Percentiles rank a stretch among this genome's conserved stretches.
Evolutionary conservation across 1,140 invertebrate genomes (phyloP).

Genomic region (Magallana gigas): DNA sequence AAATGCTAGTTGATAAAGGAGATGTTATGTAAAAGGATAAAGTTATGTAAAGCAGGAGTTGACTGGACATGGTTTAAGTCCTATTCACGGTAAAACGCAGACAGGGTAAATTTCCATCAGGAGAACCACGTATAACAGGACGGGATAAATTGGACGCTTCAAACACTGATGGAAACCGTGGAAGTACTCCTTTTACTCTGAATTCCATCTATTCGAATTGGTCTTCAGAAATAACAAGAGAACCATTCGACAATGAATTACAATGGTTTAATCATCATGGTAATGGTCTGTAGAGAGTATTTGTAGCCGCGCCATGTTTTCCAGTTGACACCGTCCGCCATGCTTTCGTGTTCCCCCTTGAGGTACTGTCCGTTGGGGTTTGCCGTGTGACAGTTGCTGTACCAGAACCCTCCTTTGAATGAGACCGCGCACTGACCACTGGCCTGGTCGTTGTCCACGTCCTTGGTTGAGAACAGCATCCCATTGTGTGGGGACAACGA

Average conservation of each 20-base stretch:
- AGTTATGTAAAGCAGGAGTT: too few species aligned
- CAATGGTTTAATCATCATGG: slow-evolving; percentile 74
- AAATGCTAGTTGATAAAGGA: too few species aligned
- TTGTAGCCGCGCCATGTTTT: slow-evolving; percentile 80
- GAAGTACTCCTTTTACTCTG: too few species aligned
- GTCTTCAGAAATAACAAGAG: background rate
- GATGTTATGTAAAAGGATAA: too few species aligned
- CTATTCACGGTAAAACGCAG: too few species aligned
- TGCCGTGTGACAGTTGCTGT: slow-evolving; percentile 83
- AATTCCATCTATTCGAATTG: background rate
- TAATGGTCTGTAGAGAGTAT: slow-evolving; percentile 78
- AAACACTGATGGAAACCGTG: too few species aligned
- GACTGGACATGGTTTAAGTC: too few species aligned
- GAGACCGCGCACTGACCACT: slow-evolving; percentile 84
- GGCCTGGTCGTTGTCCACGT: slow-evolving; percentile 82
- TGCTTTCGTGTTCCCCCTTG: slow-evolving; percentile 58
- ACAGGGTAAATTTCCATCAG: too few species aligned
- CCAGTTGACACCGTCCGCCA: slow-evolving; percentile 82
- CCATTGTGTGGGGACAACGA: slow-evolving; percentile 82
- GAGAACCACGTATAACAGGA: too few species aligned
- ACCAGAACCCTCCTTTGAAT: slow-evolving; percentile 83
- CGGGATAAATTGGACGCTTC: too few species aligned
- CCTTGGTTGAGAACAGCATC: slow-evolving; percentile 82
- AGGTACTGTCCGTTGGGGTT: slow-evolving; percentile 83
- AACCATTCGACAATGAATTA: background rate